phyloP scores from a whole-genome alignment of 2,888 invertebrate species.

The Dynastes grantii region DNA sequence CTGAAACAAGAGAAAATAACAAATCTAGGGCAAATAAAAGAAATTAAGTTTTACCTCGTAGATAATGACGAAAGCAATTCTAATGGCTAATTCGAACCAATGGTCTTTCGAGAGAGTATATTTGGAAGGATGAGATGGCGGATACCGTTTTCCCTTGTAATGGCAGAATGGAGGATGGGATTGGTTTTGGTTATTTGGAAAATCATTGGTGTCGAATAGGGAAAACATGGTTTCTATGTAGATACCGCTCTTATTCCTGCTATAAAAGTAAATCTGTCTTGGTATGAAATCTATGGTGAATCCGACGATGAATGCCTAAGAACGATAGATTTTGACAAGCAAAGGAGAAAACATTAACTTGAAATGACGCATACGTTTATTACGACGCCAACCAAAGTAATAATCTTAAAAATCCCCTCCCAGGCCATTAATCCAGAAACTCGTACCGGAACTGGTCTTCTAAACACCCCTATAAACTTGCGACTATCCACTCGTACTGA shows the following conservation, averaged over 20 bases:
- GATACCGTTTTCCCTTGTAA: conserved; percentile 68
- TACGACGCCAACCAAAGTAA: conserved; percentile 63
- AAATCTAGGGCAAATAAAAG: conserved; percentile 26
- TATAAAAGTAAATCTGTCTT: conserved; percentile 56
- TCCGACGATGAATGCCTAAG: conserved; percentile 65
- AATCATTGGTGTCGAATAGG: conserved; percentile 60
- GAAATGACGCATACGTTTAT: conserved; percentile 62
- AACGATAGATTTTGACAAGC: conserved; percentile 33
- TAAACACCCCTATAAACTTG: conserved; percentile 55
- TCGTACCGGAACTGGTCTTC: conserved; percentile 60
- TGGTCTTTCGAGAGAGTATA: conserved; percentile 70
- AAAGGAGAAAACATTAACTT: no score
- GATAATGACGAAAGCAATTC: no score
- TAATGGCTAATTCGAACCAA: conserved; percentile 72
- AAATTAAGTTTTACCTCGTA: conserved; percentile 69
- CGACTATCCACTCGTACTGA: conserved; percentile 89
- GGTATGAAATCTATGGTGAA: conserved; percentile 63
- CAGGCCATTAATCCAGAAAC: conserved; percentile 62
- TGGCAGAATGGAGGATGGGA: conserved; percentile 61
- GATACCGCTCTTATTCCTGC: conserved; percentile 53
- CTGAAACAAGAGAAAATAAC: conserved; percentile 64
- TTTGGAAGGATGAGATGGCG: conserved; percentile 59
- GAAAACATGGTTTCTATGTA: conserved; percentile 54
- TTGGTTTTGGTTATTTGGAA: conserved; percentile 19
- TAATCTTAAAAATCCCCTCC: conserved; percentile 63